Evolutionary conservation across 2,797 vertebrate genomes (phyloP).

Genomic region (Bryconaethiops microstoma): DNA sequence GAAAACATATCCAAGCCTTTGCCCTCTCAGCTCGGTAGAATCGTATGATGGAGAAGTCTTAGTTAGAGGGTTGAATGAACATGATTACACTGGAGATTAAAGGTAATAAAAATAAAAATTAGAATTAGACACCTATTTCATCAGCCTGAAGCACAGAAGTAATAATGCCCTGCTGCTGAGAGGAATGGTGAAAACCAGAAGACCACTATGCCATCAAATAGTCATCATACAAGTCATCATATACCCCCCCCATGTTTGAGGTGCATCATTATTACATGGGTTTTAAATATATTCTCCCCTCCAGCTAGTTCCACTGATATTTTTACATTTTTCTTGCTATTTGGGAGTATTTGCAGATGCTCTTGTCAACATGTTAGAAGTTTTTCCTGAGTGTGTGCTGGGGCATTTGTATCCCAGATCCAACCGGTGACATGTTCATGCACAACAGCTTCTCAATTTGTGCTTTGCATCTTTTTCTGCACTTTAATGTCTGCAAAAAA

Average conservation of each 20-base stretch:
- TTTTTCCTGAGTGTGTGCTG: not conserved
- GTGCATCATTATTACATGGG: not conserved
- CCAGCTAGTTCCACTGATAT: not conserved
- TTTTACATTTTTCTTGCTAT: slow-evolving; percentile 1
- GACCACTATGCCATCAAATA: not conserved
- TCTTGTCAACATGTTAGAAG: slow-evolving; percentile 25
- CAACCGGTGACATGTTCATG: slow-evolving; percentile 23
- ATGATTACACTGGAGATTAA: too few relatives aligned
- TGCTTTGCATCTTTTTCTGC: slow-evolving; percentile 27
- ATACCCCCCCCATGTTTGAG: not conserved
- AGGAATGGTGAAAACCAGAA: not conserved
- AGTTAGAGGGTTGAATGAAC: too few relatives aligned
- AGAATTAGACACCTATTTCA: not conserved
- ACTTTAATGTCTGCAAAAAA: slow-evolving; percentile 19
- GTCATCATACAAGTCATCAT: not conserved
- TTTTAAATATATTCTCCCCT: slow-evolving; percentile 35
- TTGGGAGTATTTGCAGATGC: slow-evolving; percentile 11
- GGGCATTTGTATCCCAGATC: not conserved
- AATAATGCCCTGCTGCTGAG: not conserved
- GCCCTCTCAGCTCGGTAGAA: too few relatives aligned
- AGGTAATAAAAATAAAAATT: too few relatives aligned
- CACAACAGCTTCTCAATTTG: not conserved
- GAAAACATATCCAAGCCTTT: too few relatives aligned
- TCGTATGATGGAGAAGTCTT: too few relatives aligned
- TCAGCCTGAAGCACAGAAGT: not conserved